Evolutionary conservation across 23 tunicate species (phyloP), one percentile per base, ranked within the genome.

Genomic region (Trididemnum nubilum): DNA sequence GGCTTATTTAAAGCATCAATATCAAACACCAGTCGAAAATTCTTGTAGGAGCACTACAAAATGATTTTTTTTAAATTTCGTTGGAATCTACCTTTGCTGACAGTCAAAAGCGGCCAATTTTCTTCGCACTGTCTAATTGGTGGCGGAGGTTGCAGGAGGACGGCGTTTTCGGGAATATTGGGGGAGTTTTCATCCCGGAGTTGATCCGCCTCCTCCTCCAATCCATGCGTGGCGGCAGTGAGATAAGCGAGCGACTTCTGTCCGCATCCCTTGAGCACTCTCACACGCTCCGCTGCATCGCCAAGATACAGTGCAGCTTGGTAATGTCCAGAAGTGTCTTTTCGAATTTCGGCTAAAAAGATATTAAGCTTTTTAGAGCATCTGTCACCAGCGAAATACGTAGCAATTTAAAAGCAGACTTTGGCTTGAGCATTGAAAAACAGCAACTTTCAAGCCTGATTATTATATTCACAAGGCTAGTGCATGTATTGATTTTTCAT

Each of bases 301-400:
- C 99, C 99, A 31, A 95, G 92, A 54, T 95, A 95, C 29, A 95
- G 74, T 24, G 99, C 96, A 74, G 99, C 92, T 38, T 95, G 99
- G 61, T 83, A 95, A 28, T 88, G 93, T 0, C 99, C 99, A 0
- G 99, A 95, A 40, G 89, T 86, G 72, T 95, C 99, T 73, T 86
- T 86, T 54, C 96, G 87, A 75, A 90, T 83, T 65, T 90, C 99
- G 72, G 96, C 98, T 93, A 58, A 49, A 79, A 28, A 78, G 2
- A 52, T 12, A 61, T 7, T 44, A 44, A 44, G 54, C n/a, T n/a
- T n/a, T n/a, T n/a, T n/a, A n/a, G n/a, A n/a, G n/a, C n/a, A n/a
- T n/a, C n/a, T n/a, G n/a, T n/a, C n/a, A n/a, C n/a, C n/a, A n/a
- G n/a, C n/a, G n/a, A n/a, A n/a, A 49, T 49, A 49, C 12, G 15